Evolutionary conservation across 2,888 invertebrate species (phyloP), one percentile per base, ranked within the genome.

Genomic region (Lysandra coridon): DNA sequence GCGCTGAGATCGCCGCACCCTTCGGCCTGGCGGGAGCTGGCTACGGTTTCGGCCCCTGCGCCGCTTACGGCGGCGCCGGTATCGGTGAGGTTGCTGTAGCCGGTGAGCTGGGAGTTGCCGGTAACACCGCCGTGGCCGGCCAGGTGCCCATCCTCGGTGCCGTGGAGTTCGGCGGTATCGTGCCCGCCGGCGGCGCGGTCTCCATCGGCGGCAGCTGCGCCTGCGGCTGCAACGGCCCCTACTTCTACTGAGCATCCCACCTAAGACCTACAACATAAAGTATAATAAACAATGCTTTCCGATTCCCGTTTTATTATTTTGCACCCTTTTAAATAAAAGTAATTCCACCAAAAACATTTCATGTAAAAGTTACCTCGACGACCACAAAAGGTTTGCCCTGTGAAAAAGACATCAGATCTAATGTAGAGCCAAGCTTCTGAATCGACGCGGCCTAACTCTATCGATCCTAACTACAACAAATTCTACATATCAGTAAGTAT

Each of bases 181-280:
- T 89, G 17, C 85, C 85, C 53, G 88, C 89, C 80, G 84, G 83
- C 78, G 91, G 90, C 62, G 80, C 84, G 4, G 89, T 89, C 78
- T 84, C 86, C 76, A 88, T 90, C 80, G 79, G 84, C n/a, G 89
- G 89, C 3, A 83, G 85, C 79, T 89, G 89, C 81, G 85, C 85
- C 0, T 88, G 89, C 80, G 86, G 86, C 2, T 85, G 87, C 80
- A 81, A 80, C 10, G 77, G 49, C n/a, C 73, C 73, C 44, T 37
- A 78, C 6, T 12, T 77, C 30, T 73, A 77, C 64, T 77, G 23
- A 30, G 23, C 60, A 30, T 64, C 12, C 10, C 10, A 12, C 30
- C 30, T 30, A 12, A 30, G 12, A 64, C 30, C 30, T 30, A 30
- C 10, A 30, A 23, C 12, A 64, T 64, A 64, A 30, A 64, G 12